These are phyloP conservation scores for Rhaphigaster nebulosa DNA, from an alignment of 2,888 invertebrate species.

Conservation along the genomic window DNA sequence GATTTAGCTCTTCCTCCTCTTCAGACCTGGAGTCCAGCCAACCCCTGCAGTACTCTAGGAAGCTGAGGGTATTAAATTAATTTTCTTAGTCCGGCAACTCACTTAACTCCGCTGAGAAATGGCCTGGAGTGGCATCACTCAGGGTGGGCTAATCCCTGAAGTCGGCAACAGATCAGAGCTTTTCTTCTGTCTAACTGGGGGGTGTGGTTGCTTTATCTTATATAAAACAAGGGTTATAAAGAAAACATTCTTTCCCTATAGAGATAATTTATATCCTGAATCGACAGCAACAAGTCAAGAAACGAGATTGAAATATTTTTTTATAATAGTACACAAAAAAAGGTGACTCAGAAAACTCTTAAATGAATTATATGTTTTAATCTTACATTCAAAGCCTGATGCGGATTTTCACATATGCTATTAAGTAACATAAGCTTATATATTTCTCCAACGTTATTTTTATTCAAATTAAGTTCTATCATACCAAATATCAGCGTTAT, in stretches of 20 bases:
- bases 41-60: conserved; percentile 56
- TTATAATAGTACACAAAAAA: not conserved
- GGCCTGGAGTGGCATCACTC: not conserved
- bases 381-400: too few relatives aligned
- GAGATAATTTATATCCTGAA: not conserved
- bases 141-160: not conserved
- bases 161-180: conserved; percentile 10
- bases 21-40: conserved; percentile 51
- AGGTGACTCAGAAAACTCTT: too few relatives aligned
- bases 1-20: conserved; percentile 50
- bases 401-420: too few relatives aligned
- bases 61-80: conserved; percentile 53
- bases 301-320: not conserved
- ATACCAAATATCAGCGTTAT: too few relatives aligned
- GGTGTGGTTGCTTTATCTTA: not conserved
- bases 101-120: conserved; percentile 34
- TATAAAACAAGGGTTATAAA: not conserved
- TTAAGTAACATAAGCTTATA: too few relatives aligned
- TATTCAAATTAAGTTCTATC: too few relatives aligned
- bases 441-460: too few relatives aligned
- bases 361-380: too few relatives aligned
- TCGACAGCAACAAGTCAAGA: conserved; percentile 25
- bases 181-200: not conserved
- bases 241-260: not conserved
- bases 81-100: conserved; percentile 54